Conservation (phyloP, 2,797 vertebrate species). For the Coracias cyanogaster region DNA sequence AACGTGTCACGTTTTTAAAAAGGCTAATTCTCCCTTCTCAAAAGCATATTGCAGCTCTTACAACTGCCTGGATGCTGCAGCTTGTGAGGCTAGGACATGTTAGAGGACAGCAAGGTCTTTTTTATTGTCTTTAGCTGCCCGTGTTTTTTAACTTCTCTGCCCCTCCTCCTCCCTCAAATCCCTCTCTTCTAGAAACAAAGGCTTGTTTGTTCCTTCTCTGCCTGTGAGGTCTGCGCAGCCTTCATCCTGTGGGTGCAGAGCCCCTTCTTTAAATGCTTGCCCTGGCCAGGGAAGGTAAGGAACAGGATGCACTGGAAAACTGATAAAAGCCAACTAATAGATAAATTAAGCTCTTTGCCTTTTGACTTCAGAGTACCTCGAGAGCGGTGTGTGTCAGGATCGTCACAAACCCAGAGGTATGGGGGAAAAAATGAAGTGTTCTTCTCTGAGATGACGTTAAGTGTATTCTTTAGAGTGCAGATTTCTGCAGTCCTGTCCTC, state of each 20-base stretch:
- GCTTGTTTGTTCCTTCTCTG: constrained; percentile 74
- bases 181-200: constrained; percentile 75
- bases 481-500: neutral
- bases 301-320: constrained; percentile 41
- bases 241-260: constrained; percentile 56
- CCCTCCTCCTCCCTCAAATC: constrained; percentile 54
- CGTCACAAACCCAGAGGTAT: neutral
- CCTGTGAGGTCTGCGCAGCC: constrained; percentile 80
- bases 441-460: neutral
- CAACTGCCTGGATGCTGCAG: neutral
- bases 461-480: neutral
- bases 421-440: neutral
- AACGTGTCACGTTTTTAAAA: neutral
- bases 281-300: constrained; percentile 62
- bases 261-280: constrained; percentile 69
- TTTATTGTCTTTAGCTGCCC: constrained; percentile 28
- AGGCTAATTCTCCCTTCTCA: neutral
- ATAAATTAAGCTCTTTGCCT: constrained; percentile 4
- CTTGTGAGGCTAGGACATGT: neutral
- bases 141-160: constrained; percentile 49
- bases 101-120: neutral
- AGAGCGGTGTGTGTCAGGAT: neutral
- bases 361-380: neutral
- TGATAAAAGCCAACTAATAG: neutral
- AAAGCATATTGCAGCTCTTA: neutral